A percentile compares a stretch with the other conserved stretches of the same genome.
These are phyloP conservation scores for Epicauta chinensis DNA, from an alignment of 1,140 invertebrate genomes.

Conservation along the genomic window DNA sequence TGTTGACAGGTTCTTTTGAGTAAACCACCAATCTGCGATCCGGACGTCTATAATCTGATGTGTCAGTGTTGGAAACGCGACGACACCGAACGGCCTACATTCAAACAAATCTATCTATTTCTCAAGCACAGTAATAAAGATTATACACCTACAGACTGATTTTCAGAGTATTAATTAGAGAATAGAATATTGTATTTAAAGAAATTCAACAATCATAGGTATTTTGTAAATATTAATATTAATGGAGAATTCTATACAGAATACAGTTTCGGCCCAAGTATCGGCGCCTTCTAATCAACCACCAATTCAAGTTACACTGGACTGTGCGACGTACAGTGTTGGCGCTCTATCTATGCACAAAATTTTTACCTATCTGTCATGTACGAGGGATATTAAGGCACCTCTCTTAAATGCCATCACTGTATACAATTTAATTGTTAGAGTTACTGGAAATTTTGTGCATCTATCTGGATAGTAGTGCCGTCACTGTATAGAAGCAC, in stretches of 20 bases:
- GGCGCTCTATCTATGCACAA: too few relatives aligned
- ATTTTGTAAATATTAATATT: constrained; percentile 1
- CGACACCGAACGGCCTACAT: constrained; percentile 60
- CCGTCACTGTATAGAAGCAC: too few relatives aligned
- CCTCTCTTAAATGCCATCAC: too few relatives aligned
- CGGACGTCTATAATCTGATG: constrained; percentile 72
- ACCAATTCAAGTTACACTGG: too few relatives aligned
- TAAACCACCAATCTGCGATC: constrained; percentile 65
- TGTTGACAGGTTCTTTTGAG: constrained; percentile 53
- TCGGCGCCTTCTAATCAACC: too few relatives aligned
- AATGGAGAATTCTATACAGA: neutral
- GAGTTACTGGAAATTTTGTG: too few relatives aligned
- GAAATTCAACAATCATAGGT: constrained; percentile 6
- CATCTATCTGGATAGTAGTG: too few relatives aligned
- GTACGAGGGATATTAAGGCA: too few relatives aligned
- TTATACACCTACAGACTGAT: constrained; percentile 46
- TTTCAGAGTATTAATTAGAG: neutral
- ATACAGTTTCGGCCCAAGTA: neutral
- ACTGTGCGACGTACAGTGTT: too few relatives aligned
- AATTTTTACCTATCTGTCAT: too few relatives aligned
- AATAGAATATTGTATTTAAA: too few relatives aligned
- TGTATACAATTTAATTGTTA: too few relatives aligned
- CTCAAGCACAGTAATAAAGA: constrained; percentile 54
- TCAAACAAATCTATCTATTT: constrained; percentile 71
- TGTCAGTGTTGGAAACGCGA: constrained; percentile 70